A percentile compares a stretch with the other conserved stretches of the same genome.
These are phyloP conservation scores for Palythoa heliodiscus DNA, from an alignment of 92 coral and sea anemone genomes.

Conservation along the genomic window DNA sequence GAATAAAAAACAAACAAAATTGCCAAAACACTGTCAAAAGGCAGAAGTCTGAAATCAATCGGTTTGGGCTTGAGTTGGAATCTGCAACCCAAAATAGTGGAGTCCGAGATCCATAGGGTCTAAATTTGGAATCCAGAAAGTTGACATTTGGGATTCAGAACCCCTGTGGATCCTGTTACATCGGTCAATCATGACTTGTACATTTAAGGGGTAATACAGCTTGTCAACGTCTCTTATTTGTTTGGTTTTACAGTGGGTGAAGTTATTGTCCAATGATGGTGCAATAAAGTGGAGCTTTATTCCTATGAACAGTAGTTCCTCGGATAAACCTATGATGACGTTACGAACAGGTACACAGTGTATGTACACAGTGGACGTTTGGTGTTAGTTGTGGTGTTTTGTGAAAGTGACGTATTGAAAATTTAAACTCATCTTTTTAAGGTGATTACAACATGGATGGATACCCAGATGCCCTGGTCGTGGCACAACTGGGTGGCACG, in stretches of 20 bases:
- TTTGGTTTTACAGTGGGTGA: constrained; percentile 67
- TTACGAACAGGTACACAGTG: constrained; percentile 69
- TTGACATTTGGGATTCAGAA: too few species aligned
- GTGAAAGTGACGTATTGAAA: neutral
- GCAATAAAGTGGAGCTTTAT: constrained; percentile 75
- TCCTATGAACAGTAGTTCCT: constrained; percentile 49
- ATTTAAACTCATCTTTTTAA: neutral
- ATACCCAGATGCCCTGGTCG: constrained; percentile 80
- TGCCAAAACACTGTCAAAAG: too few species aligned
- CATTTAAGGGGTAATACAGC: neutral
- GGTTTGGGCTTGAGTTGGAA: too few species aligned
- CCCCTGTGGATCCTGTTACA: too few species aligned
- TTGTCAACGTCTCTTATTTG: too few species aligned
- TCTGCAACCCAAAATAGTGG: too few species aligned
- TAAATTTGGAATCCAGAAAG: too few species aligned
- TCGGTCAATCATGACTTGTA: neutral
- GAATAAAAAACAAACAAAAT: too few species aligned
- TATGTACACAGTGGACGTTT: neutral
- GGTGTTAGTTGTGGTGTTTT: neutral
- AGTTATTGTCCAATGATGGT: constrained; percentile 60
- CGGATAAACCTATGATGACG: constrained; percentile 82
- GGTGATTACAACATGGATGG: constrained; percentile 98
- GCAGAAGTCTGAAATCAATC: too few species aligned
- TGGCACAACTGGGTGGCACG: constrained; percentile 40
- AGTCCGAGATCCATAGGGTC: too few species aligned